Evolutionary conservation across 2,113 vertebrate species (phyloP).

Genomic region (Rattus rattus): DNA sequence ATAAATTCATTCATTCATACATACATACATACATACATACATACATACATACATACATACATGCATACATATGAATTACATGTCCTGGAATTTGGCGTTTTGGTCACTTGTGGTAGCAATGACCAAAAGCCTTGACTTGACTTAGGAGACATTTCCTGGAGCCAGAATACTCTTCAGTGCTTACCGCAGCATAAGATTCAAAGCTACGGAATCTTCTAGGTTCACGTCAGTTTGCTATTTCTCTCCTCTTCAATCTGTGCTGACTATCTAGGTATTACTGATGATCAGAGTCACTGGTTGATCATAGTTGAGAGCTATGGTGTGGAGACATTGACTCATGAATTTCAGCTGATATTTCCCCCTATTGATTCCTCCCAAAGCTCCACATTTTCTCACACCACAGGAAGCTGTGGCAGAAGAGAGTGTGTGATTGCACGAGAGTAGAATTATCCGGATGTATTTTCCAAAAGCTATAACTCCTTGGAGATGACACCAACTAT

Average conservation of each 20-base stretch:
- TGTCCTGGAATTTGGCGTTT: not conserved
- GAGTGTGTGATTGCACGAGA: not conserved
- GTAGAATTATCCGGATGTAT: not conserved
- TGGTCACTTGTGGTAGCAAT: rapidly evolving
- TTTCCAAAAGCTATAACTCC: not conserved
- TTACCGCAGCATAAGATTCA: not conserved
- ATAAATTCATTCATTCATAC: too few relatives aligned
- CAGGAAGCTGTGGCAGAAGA: not conserved
- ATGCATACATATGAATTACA: too few relatives aligned
- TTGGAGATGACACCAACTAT: not conserved
- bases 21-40: not conserved
- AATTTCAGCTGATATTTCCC: not conserved
- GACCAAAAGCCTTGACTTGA: not conserved
- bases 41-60: not conserved
- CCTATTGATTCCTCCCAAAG: not conserved
- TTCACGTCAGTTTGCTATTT: not conserved
- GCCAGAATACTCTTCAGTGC: not conserved
- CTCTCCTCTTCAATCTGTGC: not conserved
- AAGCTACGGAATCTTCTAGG: not conserved
- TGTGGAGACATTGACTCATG: not conserved
- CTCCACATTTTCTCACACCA: not conserved
- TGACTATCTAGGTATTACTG: not conserved
- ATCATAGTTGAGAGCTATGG: not conserved
- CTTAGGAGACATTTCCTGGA: not conserved
- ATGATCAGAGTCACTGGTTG: not conserved